These are phyloP conservation scores for Gallinago undulata DNA, from an alignment of 2,113 vertebrate genomes.

Conservation along the genomic window DNA sequence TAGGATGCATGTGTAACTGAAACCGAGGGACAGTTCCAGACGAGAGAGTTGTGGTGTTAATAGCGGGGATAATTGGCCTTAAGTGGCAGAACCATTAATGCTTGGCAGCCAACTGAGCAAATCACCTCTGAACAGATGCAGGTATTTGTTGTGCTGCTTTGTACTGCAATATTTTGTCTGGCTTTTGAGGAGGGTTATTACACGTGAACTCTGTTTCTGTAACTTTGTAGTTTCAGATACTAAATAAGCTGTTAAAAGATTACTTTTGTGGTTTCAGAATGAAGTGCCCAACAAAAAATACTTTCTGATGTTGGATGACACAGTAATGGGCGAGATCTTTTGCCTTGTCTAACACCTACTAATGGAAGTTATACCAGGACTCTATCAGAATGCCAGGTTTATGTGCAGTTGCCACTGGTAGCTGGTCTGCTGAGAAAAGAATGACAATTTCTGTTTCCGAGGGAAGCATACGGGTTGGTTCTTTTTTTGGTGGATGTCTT, in stretches of 20 bases:
- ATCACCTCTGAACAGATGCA: neutral
- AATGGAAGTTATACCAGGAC: too few species aligned
- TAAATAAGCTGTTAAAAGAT: neutral
- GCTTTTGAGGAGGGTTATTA: accelerated
- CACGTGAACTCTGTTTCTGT: neutral
- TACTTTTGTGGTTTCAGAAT: neutral
- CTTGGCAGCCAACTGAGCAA: neutral
- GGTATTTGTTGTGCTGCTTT: neutral
- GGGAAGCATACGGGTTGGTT: neutral
- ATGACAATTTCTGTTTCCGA: neutral
- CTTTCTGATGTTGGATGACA: neutral
- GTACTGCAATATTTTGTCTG: accelerated
- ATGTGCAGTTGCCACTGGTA: neutral
- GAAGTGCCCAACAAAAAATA: neutral
- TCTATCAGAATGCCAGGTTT: neutral
- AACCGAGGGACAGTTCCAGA: neutral
- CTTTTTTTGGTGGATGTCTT: neutral
- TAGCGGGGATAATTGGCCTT: too few species aligned
- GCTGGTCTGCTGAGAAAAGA: neutral
- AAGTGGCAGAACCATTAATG: neutral
- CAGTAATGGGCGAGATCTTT: neutral
- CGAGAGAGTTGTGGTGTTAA: accelerated
- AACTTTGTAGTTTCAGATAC: neutral
- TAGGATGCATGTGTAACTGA: accelerated
- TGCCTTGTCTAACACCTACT: neutral